Percentiles rank a stretch among this genome's conserved stretches.
Evolutionary conservation across 2,113 vertebrate species (phyloP).

Genomic region (Amphilophus citrinellus): DNA sequence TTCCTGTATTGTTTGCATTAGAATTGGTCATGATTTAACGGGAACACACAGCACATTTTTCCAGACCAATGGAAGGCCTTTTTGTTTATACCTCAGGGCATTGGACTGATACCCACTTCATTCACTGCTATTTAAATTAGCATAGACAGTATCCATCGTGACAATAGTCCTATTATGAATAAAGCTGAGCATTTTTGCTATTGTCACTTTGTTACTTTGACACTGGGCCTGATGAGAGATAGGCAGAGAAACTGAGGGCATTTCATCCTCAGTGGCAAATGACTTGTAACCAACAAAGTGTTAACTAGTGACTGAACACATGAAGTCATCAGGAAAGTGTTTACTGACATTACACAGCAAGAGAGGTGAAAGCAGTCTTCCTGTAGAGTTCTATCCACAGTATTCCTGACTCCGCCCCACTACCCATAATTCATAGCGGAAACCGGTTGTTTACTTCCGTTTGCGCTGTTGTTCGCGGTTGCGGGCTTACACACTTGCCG

Average conservation of each 20-base stretch:
- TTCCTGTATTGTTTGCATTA: neutral
- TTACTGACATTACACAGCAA: neutral
- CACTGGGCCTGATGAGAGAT: neutral
- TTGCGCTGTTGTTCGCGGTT: too few relatives aligned
- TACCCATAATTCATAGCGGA: too few relatives aligned
- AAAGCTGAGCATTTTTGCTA: neutral
- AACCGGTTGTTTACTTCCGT: too few relatives aligned
- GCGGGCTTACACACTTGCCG: too few relatives aligned
- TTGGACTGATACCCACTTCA: neutral
- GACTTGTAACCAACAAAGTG: neutral
- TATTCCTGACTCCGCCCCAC: too few relatives aligned
- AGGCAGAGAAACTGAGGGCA: neutral
- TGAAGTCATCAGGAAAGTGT: neutral
- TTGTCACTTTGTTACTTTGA: neutral
- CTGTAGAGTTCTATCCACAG: neutral
- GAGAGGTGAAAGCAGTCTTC: neutral
- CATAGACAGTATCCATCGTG: neutral
- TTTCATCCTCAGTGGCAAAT: neutral
- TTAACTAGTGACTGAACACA: neutral
- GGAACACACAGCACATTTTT: neutral
- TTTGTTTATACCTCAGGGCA: neutral
- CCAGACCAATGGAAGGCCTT: neutral
- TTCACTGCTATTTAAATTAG: neutral
- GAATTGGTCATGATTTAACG: neutral
- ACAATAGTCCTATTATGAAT: neutral